Base-by-base conservation (phyloP, 2,113 vertebrate genomes). In the Manacus vitellinus region DNA sequence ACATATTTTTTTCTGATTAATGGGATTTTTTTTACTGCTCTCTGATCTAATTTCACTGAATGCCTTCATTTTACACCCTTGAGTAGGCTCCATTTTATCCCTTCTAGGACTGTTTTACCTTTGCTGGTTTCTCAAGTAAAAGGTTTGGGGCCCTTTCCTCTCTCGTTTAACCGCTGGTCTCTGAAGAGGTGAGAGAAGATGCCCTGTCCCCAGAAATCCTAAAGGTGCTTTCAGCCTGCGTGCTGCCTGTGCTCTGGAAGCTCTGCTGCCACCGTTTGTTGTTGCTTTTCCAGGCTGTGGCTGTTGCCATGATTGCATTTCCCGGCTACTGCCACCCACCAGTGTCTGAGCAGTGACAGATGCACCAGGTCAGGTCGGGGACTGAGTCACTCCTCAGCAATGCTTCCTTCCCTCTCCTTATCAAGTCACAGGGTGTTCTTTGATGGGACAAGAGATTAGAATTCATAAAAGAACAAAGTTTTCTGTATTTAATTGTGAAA, bases 31-130 rank as follows among this genome's bases (percentile, higher is more conserved):
- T 93, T 91, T 62, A 44, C 55, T 88, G 22, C 62, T 51, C 56
- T 78, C 74, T 90, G 82, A 95, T 92, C 67, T 95, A 39, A 52
- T 78, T 85, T 92, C 71, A 56, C 15, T 72, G 80, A 91, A 81
- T 70, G 24, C 79, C 17, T 95, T 94, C 58, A 54, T 95, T 80
- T 92, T 80, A 21, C 21, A 28, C 22, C 47, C 61, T 54, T 77
- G 43, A 70, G 54, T 47, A 73, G 62, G 39, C 51, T 61, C 33
- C 20, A 37, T 82, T 92, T 93, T 94, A 71, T 63, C 41, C 62
- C 16, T 59, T 74, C 39, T 89, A 66, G 58, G 35, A 65, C 27
- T 85, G 75, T 65, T 43, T 62, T 76, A 81, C 33, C 37, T 84
- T 72, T 54, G 79, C 71, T 86, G 68, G 47, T 85, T 94, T 82